Conservation (phyloP, 2,888 invertebrate genomes). For the Notodonta ziczac region DNA sequence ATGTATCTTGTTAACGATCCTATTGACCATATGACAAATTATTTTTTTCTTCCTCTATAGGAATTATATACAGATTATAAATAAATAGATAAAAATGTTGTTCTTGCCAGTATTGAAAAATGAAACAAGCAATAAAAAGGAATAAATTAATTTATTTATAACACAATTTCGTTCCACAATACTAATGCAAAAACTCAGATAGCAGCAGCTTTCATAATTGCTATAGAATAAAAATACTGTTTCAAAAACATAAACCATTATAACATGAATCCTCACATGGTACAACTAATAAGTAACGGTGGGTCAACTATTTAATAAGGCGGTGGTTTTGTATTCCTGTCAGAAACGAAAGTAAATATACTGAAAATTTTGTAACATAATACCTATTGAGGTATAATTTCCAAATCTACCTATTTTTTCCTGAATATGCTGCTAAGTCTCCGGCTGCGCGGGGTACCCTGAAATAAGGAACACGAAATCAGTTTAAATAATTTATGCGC, state of each 20-base stretch:
- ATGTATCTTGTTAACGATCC: too few relatives aligned
- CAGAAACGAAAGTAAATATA: neutral
- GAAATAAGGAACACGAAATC: constrained; percentile 45
- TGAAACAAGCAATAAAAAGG: constrained; percentile 35
- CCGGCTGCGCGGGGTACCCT: constrained; percentile 80
- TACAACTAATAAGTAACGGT: neutral
- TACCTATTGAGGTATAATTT: neutral
- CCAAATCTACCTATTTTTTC: constrained; percentile 51
- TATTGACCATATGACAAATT: too few relatives aligned
- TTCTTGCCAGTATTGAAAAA: constrained; percentile 20
- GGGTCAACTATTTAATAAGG: neutral
- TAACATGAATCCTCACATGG: neutral
- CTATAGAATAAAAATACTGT: neutral
- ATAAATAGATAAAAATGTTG: too few relatives aligned
- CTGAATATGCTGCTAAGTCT: constrained; percentile 81
- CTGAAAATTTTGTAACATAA: neutral
- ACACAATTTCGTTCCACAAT: constrained; percentile 41
- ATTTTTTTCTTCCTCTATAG: too few relatives aligned
- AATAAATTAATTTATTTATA: constrained; percentile 55
- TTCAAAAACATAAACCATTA: neutral
- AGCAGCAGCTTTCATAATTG: neutral
- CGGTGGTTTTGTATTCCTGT: neutral
- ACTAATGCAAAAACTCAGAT: constrained; percentile 26
- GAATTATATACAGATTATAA: too few relatives aligned
- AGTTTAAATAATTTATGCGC: neutral